Evolutionary conservation across 1,140 invertebrate species (phyloP), one percentile per base, ranked within the genome.

Genomic region (Trypoxylus dichotomus): DNA sequence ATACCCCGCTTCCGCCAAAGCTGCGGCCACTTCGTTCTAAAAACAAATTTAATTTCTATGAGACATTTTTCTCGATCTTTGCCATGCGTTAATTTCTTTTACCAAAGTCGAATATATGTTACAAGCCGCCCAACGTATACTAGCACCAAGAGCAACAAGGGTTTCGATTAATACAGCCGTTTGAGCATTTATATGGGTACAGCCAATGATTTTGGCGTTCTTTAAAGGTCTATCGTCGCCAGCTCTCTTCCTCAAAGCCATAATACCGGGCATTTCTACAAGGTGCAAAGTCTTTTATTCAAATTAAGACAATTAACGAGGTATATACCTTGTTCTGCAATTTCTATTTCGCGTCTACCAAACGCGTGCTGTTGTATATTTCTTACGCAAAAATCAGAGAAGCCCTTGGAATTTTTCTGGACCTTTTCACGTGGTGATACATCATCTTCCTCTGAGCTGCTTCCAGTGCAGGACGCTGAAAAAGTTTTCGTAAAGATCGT

Each of bases 41-140:
- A 27, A 7, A 75, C 15, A 13, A 73, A 37, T 73, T 37, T 47
- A 25, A 47, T 21, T 25, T 47, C 41, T 47, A 19, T 76, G 19
- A 47, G 15, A 41, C 11, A 74, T 74, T 74, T 74, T 15, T 19
- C 32, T 42, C 24, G 19, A 41, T 74, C 15, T 1, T 13, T 15
- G 24, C 13, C 19, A 21, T 15, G 41, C 21, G 41, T 27, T 63
- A 27, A 42, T 25, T n/a, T 60, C 11, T n/a, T 81, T 83, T 86
- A 92, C 92, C 88, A 98, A 97, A 6, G 97, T 99, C 47, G 97
- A 99, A 87, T 98, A 99, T 81, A 99, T 99, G 88, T 99, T 99
- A 86, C 97, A 99, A 6, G 97, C 96, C 0, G 96, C 93, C 97
- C 97, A 98, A 85, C 97, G 90, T 0, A 98, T 93, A 80, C 94